Percentiles rank a stretch among this genome's conserved stretches.
Conservation (phyloP, 2,888 invertebrate species). For the Caenorhabditis drosophilae region DNA sequence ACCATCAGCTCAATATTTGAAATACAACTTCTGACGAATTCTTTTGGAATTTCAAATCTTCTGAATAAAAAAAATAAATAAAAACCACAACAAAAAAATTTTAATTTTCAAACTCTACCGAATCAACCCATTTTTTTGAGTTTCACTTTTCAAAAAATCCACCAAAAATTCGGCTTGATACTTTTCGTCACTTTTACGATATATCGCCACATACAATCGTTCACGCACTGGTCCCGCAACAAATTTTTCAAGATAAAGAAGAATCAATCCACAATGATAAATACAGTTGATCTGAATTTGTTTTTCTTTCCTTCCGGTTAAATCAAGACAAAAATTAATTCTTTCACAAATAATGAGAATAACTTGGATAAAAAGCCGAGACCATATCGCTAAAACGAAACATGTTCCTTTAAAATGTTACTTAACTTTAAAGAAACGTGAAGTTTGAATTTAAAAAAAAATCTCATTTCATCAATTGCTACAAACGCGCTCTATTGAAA, state of each 20-base stretch:
- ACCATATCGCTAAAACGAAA: too few species aligned
- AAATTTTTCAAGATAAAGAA: slow-evolving; percentile 25
- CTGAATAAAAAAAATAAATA: too few species aligned
- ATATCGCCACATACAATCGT: slow-evolving; percentile 39
- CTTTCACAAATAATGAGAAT: too few species aligned
- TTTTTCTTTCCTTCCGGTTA: too few species aligned
- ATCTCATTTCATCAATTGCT: too few species aligned
- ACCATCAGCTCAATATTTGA: slow-evolving; percentile 13
- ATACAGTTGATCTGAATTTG: slow-evolving; percentile 16
- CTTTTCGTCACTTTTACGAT: slow-evolving; percentile 32
- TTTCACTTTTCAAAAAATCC: slow-evolving; percentile 29
- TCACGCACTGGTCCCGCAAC: slow-evolving; percentile 30
- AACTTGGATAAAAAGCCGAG: too few species aligned
- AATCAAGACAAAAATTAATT: too few species aligned
- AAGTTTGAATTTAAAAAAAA: too few species aligned
- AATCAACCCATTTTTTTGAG: slow-evolving; percentile 11
- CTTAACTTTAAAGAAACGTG: too few species aligned
- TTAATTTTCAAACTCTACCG: slow-evolving; percentile 5
- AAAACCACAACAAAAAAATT: slow-evolving; percentile 1
- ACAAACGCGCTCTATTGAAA: not conserved
- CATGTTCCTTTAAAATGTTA: too few species aligned
- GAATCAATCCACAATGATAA: slow-evolving; percentile 16
- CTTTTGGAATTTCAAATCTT: slow-evolving; percentile 5
- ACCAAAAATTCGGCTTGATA: slow-evolving; percentile 44
- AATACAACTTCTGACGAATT: slow-evolving; percentile 15